Conservation (phyloP, 2,888 invertebrate genomes). For the Dusona sp. region DNA sequence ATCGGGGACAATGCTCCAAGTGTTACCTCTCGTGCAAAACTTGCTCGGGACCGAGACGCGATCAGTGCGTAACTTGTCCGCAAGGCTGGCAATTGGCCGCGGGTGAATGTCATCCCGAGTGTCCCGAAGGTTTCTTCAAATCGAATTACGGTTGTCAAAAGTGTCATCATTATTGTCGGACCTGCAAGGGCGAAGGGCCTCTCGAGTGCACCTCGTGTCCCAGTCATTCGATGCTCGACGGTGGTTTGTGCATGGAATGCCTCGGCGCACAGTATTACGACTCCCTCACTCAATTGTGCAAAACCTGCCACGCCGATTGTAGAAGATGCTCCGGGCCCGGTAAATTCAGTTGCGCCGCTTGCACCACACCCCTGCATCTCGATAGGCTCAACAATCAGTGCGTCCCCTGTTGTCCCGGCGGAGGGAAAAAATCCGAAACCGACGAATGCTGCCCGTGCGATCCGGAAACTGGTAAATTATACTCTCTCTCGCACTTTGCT, state of each 20-base stretch:
- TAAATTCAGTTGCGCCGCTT: slow-evolving; percentile 89
- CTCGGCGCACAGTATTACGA: slow-evolving; percentile 91
- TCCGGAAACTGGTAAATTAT: slow-evolving; percentile 87
- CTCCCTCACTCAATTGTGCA: slow-evolving; percentile 88
- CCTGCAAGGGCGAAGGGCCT: slow-evolving; percentile 93
- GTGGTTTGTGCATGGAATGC: slow-evolving; percentile 91
- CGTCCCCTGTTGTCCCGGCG: slow-evolving; percentile 90
- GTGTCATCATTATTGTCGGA: slow-evolving; percentile 95
- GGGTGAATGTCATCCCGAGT: slow-evolving; percentile 94
- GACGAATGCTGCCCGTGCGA: slow-evolving; percentile 90
- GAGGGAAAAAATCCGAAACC: slow-evolving; percentile 82
- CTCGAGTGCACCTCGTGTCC: slow-evolving; percentile 91
- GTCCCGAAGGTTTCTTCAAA: slow-evolving; percentile 95
- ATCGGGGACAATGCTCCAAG: slow-evolving; percentile 92
- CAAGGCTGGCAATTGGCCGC: slow-evolving; percentile 92
- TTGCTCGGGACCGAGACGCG: slow-evolving; percentile 93
- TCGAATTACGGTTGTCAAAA: slow-evolving; percentile 93
- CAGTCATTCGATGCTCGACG: slow-evolving; percentile 90
- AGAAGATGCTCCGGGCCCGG: slow-evolving; percentile 90
- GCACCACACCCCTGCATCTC: slow-evolving; percentile 88
- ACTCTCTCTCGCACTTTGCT: not conserved
- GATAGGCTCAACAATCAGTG: slow-evolving; percentile 92
- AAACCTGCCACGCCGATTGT: slow-evolving; percentile 88
- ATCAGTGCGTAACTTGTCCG: slow-evolving; percentile 94
- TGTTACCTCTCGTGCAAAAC: slow-evolving; percentile 94